Conservation (phyloP, 2,888 invertebrate genomes). For the Nebria brevicollis region DNA sequence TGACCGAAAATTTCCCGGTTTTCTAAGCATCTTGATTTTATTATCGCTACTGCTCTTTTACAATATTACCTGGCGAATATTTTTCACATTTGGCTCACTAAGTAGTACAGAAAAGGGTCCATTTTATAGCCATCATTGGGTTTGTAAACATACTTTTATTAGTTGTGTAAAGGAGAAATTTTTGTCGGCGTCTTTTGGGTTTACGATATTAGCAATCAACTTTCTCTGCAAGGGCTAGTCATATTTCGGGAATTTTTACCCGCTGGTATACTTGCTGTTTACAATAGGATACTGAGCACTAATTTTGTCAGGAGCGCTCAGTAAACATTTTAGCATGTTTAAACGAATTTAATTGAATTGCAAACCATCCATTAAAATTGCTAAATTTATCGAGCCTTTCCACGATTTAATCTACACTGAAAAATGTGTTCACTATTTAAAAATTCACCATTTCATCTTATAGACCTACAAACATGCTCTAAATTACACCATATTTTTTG, state of each 20-base stretch:
- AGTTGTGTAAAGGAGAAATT: background rate
- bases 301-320: no score
- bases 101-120: background rate
- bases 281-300: background rate
- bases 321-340: no score
- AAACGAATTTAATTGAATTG: no score
- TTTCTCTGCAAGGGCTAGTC: background rate
- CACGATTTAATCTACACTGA: no score
- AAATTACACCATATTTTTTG: background rate
- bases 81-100: background rate
- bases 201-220: background rate
- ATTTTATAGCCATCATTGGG: background rate
- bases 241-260: background rate
- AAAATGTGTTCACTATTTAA: no score
- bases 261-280: background rate
- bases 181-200: background rate
- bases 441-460: no score
- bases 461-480: no score
- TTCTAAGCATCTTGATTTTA: background rate
- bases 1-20: background rate
- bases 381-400: no score
- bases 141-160: background rate
- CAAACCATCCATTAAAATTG: no score
- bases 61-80: constrained; percentile 8
- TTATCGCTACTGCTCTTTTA: background rate